A percentile compares a stretch with the other conserved stretches of the same genome.
phyloP scores from a whole-genome alignment of 2,888 invertebrate species.

The Lepidocyrtoides sp. region DNA sequence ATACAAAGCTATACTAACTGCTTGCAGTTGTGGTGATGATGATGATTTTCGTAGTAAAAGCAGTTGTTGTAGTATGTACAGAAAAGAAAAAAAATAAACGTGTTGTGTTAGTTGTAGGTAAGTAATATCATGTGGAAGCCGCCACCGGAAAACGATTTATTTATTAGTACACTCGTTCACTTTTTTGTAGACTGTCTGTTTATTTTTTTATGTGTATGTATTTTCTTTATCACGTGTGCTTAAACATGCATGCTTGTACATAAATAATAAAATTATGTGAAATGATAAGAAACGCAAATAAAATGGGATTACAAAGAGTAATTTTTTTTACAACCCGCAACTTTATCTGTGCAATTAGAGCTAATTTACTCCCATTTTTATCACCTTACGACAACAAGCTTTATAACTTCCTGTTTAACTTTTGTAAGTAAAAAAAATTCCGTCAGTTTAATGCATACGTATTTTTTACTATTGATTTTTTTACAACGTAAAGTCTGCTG shows the following conservation, averaged over 20 bases:
- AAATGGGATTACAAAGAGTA: neutral
- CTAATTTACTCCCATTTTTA: slow-evolving; percentile 46
- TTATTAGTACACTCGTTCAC: slow-evolving; percentile 32
- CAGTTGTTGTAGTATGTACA: neutral
- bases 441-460: neutral
- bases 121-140: slow-evolving; percentile 32
- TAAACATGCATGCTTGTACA: slow-evolving; percentile 12
- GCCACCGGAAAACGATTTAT: slow-evolving; percentile 49
- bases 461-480: slow-evolving; percentile 11
- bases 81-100: too few species aligned
- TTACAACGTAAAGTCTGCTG: neutral
- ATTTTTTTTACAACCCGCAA: neutral
- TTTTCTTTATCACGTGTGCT: neutral
- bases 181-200: too few species aligned
- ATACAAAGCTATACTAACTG: neutral
- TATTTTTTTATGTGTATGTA: neutral
- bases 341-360: neutral
- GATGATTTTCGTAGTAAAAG: neutral
- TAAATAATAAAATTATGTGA: neutral
- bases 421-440: neutral
- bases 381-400: neutral
- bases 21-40: neutral
- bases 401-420: neutral
- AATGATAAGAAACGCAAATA: slow-evolving; percentile 46
- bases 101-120: slow-evolving; percentile 18